Evolutionary conservation across 2,888 invertebrate genomes (phyloP), one percentile per base, ranked within the genome.

Genomic region (Agrotis segetum): DNA sequence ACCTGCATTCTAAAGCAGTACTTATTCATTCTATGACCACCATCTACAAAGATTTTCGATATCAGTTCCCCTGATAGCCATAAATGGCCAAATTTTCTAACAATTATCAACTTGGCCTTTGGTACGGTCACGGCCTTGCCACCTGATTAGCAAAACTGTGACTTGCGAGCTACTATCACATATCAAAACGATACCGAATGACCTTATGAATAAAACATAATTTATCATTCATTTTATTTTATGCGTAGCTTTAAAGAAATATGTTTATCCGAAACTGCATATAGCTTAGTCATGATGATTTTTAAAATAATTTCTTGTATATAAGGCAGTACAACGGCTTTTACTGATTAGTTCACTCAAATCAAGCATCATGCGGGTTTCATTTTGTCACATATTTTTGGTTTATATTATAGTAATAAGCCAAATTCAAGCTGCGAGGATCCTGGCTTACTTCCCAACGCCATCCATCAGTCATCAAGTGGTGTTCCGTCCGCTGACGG

Each of bases 361-460:
- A 13, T 34, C 34, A 53, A 55, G n/a, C 21, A 64, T 34, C 52
- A 69, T 69, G 68, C 16, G 55, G 16, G 40, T 34, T 44, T 46
- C 40, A 5, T 63, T 14, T 16, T 58, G 50, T n/a, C 21, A 17
- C 29, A 7, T 59, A 7, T 9, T 40, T 4, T 19, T 17, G 21
- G 6, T 21, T 59, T 44, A 44, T 17, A 21, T 44, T 44, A 16
- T 21, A 21, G 17, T 59, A 44, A 11, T 44, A 59, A 59, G 21
- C 17, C 59, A 44, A 59, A 59, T 44, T 21, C 44, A 59, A 59
- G 59, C 44, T 0, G 44, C 44, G 21, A 59, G 21, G 44, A 59
- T 59, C 17, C 21, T 59, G 44, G 59, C 56, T 6, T 59, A 44
- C 44, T 59, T 59, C 5, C 59, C 59, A 16, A 59, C 59, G 5